Conservation (phyloP, 2,888 invertebrate genomes). For the Plebejus anna region DNA sequence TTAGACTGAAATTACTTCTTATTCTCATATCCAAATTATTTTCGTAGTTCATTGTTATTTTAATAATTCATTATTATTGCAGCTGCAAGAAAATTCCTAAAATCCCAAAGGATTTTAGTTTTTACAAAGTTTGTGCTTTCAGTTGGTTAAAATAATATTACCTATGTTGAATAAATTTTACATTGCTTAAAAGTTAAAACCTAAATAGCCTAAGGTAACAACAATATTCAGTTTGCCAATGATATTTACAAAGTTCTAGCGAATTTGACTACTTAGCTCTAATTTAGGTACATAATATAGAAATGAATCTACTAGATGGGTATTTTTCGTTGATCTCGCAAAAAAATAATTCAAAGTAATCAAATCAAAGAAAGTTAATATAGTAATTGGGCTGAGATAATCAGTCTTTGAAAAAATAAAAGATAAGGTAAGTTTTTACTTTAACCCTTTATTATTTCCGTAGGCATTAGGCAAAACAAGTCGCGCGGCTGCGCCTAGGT, state of each 20-base stretch:
- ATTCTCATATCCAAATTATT: background rate
- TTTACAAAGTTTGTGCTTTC: background rate
- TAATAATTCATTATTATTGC: no score
- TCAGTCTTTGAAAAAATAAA: background rate
- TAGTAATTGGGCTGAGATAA: background rate
- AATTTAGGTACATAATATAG: background rate
- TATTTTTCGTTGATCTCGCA: background rate
- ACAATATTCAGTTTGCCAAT: constrained; percentile 2
- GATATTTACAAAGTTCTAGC: constrained; percentile 14
- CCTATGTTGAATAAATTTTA: background rate
- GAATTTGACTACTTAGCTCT: constrained; percentile 6
- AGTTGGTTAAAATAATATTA: background rate
- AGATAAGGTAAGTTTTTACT: no score
- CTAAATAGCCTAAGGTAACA: background rate
- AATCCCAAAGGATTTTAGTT: background rate
- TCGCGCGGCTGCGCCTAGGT: background rate
- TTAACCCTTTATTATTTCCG: background rate
- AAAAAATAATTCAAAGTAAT: background rate
- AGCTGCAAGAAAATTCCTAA: no score
- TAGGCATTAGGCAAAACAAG: background rate
- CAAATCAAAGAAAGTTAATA: background rate
- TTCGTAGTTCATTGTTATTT: no score
- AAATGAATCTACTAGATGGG: background rate
- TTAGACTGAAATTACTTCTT: background rate
- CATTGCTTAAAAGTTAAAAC: background rate